Percentiles rank a stretch among this genome's conserved stretches.
These are phyloP conservation scores for Battus philenor DNA, from an alignment of 1,140 invertebrate species.

Conservation along the genomic window DNA sequence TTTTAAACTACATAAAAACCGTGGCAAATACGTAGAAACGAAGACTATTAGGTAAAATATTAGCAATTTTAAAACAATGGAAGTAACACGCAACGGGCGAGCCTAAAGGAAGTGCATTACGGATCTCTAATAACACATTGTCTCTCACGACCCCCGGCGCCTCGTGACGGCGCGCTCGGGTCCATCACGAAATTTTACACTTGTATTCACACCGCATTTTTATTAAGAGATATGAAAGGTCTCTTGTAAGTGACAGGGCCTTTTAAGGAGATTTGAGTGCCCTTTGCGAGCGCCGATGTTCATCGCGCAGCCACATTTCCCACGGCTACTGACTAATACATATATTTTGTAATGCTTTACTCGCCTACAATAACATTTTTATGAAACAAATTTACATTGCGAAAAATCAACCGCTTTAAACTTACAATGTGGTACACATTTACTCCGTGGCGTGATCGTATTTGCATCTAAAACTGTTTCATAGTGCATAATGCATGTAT, in stretches of 20 bases:
- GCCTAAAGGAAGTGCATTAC: not conserved
- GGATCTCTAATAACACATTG: slow-evolving; percentile 25
- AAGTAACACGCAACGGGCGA: not conserved
- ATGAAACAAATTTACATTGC: no score
- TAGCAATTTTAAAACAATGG: not conserved
- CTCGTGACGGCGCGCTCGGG: slow-evolving; percentile 63
- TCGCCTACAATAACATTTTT: no score
- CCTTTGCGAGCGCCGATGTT: slow-evolving; percentile 34
- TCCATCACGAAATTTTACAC: slow-evolving; percentile 67
- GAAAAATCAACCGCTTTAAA: no score
- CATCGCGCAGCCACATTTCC: not conserved
- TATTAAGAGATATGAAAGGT: slow-evolving; percentile 71
- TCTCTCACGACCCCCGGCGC: slow-evolving; percentile 55
- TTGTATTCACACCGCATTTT: slow-evolving; percentile 53
- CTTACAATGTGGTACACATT: no score
- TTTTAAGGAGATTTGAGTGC: slow-evolving; percentile 49
- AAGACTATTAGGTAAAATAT: no score
- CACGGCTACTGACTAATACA: no score
- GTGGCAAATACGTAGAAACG: no score
- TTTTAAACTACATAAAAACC: no score
- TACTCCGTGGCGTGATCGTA: no score
- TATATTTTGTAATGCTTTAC: no score
- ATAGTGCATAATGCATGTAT: no score
- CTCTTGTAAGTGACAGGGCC: slow-evolving; percentile 53
- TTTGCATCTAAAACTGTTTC: no score